Conservation (phyloP, 2,113 vertebrate species). For the Diphyllodes magnificus region DNA sequence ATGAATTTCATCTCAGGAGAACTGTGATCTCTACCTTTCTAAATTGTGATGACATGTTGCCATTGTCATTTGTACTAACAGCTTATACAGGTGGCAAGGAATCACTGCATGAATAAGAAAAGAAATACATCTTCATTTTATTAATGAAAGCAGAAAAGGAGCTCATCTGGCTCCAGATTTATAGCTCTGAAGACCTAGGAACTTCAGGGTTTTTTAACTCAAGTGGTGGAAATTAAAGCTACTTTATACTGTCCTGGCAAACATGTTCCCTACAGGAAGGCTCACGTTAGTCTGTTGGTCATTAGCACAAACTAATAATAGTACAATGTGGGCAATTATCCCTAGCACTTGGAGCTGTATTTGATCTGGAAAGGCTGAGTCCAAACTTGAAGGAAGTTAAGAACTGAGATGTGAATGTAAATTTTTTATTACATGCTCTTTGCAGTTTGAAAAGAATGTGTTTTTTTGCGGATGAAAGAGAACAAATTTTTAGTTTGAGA, state of each 20-base stretch:
- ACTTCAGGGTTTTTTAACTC: not conserved
- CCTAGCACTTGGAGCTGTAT: not conserved
- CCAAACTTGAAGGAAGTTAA: not conserved
- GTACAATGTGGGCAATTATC: not conserved
- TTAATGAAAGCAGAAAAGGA: conserved; percentile 14
- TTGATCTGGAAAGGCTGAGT: not conserved
- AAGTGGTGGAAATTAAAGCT: not conserved
- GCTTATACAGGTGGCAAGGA: not conserved
- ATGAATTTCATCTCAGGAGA: conserved; percentile 45
- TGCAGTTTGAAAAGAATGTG: not conserved
- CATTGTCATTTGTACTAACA: not conserved
- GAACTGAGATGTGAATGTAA: not conserved
- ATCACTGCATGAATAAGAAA: conserved; percentile 19
- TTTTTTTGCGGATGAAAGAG: not conserved
- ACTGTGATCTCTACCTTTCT: conserved; percentile 50
- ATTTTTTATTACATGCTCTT: not conserved
- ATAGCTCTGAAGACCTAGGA: not conserved
- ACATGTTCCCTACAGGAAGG: not conserved
- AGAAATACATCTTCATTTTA: conserved; percentile 36
- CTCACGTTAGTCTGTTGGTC: not conserved
- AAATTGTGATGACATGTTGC: conserved; percentile 37
- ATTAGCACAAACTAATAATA: not conserved
- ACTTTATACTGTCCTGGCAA: not conserved
- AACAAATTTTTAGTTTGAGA: not conserved
- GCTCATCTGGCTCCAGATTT: not conserved